Percentiles rank a stretch among this genome's conserved stretches.
Evolutionary conservation across 2,888 invertebrate genomes (phyloP).

Genomic region (Orchesellides sinensis): DNA sequence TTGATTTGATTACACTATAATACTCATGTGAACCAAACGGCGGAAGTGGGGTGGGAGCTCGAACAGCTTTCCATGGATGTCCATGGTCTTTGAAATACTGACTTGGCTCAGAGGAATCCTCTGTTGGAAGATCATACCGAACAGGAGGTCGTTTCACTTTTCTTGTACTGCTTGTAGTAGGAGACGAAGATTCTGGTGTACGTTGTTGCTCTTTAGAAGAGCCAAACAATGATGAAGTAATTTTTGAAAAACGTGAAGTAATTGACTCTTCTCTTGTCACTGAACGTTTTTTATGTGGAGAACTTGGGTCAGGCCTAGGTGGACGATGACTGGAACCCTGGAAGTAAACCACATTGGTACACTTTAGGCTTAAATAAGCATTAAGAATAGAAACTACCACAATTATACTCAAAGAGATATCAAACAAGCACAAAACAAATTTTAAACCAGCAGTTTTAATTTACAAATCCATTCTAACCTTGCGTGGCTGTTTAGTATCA

Average conservation of each 20-base stretch:
- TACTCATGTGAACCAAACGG: constrained; percentile 73
- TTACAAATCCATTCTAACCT: constrained; percentile 27
- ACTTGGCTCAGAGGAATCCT: constrained; percentile 72
- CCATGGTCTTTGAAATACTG: constrained; percentile 72
- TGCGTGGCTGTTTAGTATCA: constrained; percentile 62
- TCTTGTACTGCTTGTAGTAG: background rate
- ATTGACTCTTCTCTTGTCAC: constrained; percentile 67
- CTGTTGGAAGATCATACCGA: constrained; percentile 68
- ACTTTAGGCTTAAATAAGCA: no score
- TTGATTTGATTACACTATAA: constrained; percentile 72
- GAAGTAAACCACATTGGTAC: constrained; percentile 1
- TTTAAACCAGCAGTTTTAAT: background rate
- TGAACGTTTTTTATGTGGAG: constrained; percentile 63
- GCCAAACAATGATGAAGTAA: constrained; percentile 69
- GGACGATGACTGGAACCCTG: constrained; percentile 54
- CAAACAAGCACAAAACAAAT: background rate
- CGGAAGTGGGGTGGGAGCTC: constrained; percentile 74
- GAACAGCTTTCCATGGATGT: constrained; percentile 70
- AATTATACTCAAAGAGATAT: no score
- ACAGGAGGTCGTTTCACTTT: constrained; percentile 47
- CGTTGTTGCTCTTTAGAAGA: constrained; percentile 43
- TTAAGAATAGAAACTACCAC: no score
- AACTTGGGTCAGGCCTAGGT: constrained; percentile 49
- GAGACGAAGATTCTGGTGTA: constrained; percentile 14
- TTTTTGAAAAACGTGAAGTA: constrained; percentile 65